These are phyloP conservation scores for Ashinkailepas kermadecensis DNA, from an alignment of 2,888 invertebrate genomes.

Conservation along the genomic window DNA sequence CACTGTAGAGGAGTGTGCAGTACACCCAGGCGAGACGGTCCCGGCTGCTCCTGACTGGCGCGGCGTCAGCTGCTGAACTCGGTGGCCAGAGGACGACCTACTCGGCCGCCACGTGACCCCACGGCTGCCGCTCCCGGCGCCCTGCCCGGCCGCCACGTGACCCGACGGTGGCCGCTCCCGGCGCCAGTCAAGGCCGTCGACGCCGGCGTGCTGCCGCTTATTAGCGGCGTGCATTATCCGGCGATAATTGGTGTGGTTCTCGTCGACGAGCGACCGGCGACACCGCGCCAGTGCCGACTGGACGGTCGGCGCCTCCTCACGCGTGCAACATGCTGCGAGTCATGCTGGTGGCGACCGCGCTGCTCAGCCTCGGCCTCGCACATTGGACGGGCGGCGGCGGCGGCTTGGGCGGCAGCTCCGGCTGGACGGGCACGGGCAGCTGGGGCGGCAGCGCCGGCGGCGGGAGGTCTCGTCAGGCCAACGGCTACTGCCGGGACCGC, in stretches of 20 bases:
- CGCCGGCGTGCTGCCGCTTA: neutral
- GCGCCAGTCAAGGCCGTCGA: neutral
- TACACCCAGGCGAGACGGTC: too few species aligned
- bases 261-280: neutral
- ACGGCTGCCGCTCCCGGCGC: neutral
- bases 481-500: neutral
- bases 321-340: neutral
- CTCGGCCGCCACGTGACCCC: too few species aligned
- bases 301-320: neutral
- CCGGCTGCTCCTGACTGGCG: too few species aligned
- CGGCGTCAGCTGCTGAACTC: too few species aligned
- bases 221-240: neutral
- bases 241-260: neutral
- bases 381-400: neutral
- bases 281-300: neutral
- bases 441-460: neutral
- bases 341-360: conserved; percentile 10
- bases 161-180: neutral
- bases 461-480: neutral
- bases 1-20: too few species aligned
- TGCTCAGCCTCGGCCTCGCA: neutral
- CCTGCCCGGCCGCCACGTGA: too few species aligned
- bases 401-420: neutral
- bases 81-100: too few species aligned
- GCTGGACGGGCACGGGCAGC: neutral